Percentiles rank a stretch among this genome's conserved stretches.
These are phyloP conservation scores for Archocentrus centrarchus DNA, from an alignment of 2,113 vertebrate genomes.

Conservation along the genomic window DNA sequence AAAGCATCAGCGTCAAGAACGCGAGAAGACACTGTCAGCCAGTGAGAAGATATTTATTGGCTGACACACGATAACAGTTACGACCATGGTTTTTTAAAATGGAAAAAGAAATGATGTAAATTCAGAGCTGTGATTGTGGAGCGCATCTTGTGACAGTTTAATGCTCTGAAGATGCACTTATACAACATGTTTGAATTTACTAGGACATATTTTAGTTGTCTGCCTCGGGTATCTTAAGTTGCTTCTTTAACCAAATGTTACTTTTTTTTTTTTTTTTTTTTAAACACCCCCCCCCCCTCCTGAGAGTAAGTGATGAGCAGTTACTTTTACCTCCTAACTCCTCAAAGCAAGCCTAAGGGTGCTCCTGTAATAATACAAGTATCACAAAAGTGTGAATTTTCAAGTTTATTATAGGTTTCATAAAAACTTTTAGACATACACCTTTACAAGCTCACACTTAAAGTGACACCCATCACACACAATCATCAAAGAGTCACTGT, in stretches of 20 bases:
- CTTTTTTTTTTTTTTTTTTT: too few relatives aligned
- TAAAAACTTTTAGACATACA: conserved; percentile 32
- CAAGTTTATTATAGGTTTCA: conserved; percentile 61
- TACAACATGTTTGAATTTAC: too few relatives aligned
- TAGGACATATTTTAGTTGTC: background rate
- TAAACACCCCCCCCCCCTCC: too few relatives aligned
- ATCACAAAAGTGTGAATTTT: background rate
- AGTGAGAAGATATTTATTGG: too few relatives aligned
- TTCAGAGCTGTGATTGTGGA: background rate
- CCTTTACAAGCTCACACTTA: conserved; percentile 61
- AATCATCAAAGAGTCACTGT: conserved; percentile 29
- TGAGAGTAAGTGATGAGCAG: too few relatives aligned
- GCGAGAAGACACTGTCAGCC: background rate
- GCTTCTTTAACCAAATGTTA: background rate
- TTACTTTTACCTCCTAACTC: background rate
- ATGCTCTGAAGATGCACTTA: background rate
- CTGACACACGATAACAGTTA: background rate
- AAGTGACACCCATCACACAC: conserved; percentile 39
- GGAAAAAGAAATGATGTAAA: background rate
- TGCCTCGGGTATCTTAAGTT: rapidly evolving
- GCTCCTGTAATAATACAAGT: background rate
- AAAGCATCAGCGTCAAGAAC: background rate
- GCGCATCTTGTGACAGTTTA: background rate
- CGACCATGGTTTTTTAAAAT: background rate
- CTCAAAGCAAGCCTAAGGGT: background rate